These are phyloP conservation scores for Nymphalis urticae DNA, from an alignment of 2,888 invertebrate genomes.

Conservation along the genomic window DNA sequence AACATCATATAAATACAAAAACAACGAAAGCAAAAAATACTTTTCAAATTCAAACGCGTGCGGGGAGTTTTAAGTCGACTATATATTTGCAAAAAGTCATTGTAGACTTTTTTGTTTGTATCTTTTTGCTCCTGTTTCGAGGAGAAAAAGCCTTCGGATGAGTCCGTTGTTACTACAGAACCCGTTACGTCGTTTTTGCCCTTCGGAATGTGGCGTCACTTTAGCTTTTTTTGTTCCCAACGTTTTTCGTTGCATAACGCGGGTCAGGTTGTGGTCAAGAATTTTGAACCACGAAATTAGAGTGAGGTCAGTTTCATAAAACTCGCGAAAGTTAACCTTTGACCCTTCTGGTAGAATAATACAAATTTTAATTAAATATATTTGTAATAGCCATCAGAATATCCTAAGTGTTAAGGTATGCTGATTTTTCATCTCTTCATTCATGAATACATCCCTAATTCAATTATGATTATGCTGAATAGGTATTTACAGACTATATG, in stretches of 20 bases:
- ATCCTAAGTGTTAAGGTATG: too few species aligned
- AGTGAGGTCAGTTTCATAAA: constrained; percentile 27
- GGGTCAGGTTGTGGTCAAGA: constrained; percentile 46
- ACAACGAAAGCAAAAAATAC: constrained; percentile 57
- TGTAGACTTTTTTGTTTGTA: constrained; percentile 60
- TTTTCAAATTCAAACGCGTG: constrained; percentile 73
- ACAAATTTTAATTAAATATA: too few species aligned
- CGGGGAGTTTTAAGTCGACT: constrained; percentile 66
- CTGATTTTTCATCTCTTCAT: too few species aligned
- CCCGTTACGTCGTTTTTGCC: constrained; percentile 73
- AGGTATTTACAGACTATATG: too few species aligned
- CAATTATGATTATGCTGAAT: too few species aligned
- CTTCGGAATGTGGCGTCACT: constrained; percentile 52
- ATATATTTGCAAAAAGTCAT: constrained; percentile 76
- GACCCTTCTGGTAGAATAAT: not conserved
- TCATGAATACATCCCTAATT: too few species aligned
- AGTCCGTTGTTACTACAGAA: constrained; percentile 52
- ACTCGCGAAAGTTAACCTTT: constrained; percentile 25
- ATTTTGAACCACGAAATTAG: constrained; percentile 25
- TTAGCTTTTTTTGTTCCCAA: constrained; percentile 47
- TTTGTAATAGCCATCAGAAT: too few species aligned
- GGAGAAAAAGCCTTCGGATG: constrained; percentile 59
- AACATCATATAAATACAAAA: constrained; percentile 56
- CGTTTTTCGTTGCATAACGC: constrained; percentile 56
- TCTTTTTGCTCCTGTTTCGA: constrained; percentile 71